Conservation (phyloP, 2,113 vertebrate genomes). For the Ochotona curzoniae region DNA sequence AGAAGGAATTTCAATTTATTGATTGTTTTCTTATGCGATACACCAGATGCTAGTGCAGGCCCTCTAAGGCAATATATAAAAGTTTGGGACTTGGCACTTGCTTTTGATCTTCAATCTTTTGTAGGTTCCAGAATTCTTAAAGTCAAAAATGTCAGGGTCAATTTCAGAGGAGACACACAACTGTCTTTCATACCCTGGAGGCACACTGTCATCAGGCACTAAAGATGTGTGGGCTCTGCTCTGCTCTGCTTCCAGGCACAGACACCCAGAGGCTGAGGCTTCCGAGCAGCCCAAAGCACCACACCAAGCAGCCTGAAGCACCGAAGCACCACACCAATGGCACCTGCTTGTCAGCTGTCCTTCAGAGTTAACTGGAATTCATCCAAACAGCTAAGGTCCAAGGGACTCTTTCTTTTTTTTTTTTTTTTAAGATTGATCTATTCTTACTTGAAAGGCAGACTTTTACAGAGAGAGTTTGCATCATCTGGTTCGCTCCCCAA, state of each 20-base stretch:
- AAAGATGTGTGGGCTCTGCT: not conserved
- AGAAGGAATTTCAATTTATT: not conserved
- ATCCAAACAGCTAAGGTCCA: not conserved
- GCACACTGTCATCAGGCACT: not conserved
- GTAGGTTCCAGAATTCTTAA: constrained; percentile 43
- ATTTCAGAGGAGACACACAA: constrained; percentile 23
- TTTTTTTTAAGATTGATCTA: no score
- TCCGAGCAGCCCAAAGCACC: not conserved
- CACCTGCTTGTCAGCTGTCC: not conserved
- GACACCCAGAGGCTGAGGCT: not conserved
- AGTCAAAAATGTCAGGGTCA: not conserved
- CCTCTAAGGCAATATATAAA: not conserved
- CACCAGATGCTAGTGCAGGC: not conserved
- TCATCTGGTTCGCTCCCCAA: no score
- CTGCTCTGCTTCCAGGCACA: not conserved
- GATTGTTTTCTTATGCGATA: not conserved
- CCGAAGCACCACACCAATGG: constrained; percentile 49
- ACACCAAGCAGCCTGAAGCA: not conserved
- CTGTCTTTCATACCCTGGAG: not conserved
- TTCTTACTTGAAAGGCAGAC: no score
- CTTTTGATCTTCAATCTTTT: not conserved
- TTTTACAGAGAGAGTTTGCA: no score
- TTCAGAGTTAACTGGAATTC: constrained; percentile 12
- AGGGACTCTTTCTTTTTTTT: not conserved
- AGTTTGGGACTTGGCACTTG: rapidly evolving